Base-by-base conservation (phyloP, 2,797 vertebrate species). In the Leucoraja ocellata region DNA sequence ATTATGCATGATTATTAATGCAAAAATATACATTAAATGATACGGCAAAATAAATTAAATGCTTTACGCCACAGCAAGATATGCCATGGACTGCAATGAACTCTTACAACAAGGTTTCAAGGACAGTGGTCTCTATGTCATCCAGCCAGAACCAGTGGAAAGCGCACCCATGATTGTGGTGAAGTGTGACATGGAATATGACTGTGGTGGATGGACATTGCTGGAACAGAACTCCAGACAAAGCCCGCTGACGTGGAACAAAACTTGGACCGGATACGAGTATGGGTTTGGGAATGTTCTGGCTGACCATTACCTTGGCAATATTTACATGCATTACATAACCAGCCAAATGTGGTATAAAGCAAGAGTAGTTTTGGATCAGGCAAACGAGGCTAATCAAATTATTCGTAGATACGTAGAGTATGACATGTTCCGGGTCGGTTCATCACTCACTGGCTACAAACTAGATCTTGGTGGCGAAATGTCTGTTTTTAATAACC, bases 251-350 rank as follows among this genome's bases (percentile, higher is more conserved):
- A 94, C 61, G n/a, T 94, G 94, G 94, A 83, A 83, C 88, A 93
- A 95, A 93, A 88, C 91, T 16, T 94, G 94, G 94, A 94, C 39
- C 68, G 54, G 90, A 25, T 94, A 83, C 4, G 61, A 0, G 0
- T 65, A 65, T 0, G 92, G 92, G n/a, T 95, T 94, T 92, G 95
- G 94, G 25, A 93, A 94, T 0, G 84, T 93, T 84, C 93, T 93
- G 78, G 39, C 18, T 79, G 73, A 91, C 16, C 94, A 94, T 65
- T 61, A 83, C 58, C 93, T 94, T 10, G 93, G 94, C 65, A 95
- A 93, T 14, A 54, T 94, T 14, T 94, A 21, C 39, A 94, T 94
- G 73, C 93, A 93, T 28, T 93, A 94, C n/a, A 93, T 94, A 93
- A 94, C 93, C 0, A 0, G 0, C 0, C 93, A 95, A 63, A 32